phyloP scores from a whole-genome alignment of 2,888 invertebrate species.

The Oxycera nigricornis region DNA sequence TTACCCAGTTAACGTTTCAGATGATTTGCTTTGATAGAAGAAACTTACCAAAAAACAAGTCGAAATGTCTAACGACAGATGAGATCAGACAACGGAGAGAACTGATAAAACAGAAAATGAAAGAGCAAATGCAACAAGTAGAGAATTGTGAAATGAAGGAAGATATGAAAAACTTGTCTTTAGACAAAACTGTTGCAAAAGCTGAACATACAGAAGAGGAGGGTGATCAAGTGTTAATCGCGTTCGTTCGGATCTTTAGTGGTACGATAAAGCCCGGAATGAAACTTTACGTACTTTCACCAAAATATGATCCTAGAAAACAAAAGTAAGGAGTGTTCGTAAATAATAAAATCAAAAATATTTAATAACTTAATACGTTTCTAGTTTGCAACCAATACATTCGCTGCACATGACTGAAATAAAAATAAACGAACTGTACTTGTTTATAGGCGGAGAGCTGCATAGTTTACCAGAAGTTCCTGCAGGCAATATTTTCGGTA shows the following conservation, averaged over 20 bases:
- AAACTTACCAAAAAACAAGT: slow-evolving; percentile 79
- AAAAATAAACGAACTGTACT: slow-evolving; percentile 77
- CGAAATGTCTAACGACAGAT: slow-evolving; percentile 76
- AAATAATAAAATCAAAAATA: neutral
- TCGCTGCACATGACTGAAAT: slow-evolving; percentile 59
- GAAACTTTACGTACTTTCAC: slow-evolving; percentile 82
- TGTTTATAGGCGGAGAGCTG: slow-evolving; percentile 93
- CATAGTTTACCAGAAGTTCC: slow-evolving; percentile 79
- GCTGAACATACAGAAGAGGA: slow-evolving; percentile 49
- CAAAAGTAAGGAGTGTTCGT: slow-evolving; percentile 57
- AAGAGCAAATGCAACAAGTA: slow-evolving; percentile 63
- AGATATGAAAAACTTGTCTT: slow-evolving; percentile 53
- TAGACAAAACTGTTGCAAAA: slow-evolving; percentile 44
- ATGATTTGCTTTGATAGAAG: slow-evolving; percentile 85
- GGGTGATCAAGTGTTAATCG: slow-evolving; percentile 74
- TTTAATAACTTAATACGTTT: neutral
- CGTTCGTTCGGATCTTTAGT: slow-evolving; percentile 92
- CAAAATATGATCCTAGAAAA: slow-evolving; percentile 83
- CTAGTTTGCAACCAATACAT: slow-evolving; percentile 39
- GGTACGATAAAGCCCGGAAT: slow-evolving; percentile 80
- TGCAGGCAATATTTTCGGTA: slow-evolving; percentile 90
- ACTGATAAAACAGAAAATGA: slow-evolving; percentile 70
- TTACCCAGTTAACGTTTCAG: slow-evolving; percentile 70
- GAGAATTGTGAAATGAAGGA: neutral
- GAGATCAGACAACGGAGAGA: slow-evolving; percentile 76